Conservation (phyloP, 1,140 invertebrate genomes). For the Heterodera carotae region DNA sequence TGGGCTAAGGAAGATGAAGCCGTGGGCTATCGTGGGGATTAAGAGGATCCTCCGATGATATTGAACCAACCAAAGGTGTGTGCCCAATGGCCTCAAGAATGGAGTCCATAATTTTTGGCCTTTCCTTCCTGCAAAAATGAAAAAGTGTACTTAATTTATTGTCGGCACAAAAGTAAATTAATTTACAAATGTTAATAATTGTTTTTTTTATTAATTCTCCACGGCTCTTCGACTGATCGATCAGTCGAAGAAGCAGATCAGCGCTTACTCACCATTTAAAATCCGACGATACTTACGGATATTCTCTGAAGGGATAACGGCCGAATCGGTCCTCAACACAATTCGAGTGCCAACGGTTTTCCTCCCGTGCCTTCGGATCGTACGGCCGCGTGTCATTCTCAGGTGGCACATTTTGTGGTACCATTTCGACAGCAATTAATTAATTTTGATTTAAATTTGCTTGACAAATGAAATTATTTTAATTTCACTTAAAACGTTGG, state of each 20-base stretch:
- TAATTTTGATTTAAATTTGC: no score
- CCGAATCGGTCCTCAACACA: constrained; percentile 47
- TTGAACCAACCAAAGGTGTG: constrained; percentile 83
- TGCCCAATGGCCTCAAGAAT: constrained; percentile 85
- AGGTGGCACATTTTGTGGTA: background rate
- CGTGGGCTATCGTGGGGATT: no score
- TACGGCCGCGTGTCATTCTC: constrained; percentile 26
- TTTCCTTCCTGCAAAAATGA: constrained; percentile 13
- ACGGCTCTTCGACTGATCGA: no score
- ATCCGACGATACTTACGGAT: constrained; percentile 32
- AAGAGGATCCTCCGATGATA: no score
- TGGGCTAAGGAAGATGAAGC: no score
- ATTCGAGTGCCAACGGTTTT: constrained; percentile 44
- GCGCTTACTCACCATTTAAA: background rate
- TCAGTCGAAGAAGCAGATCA: constrained; percentile 18
- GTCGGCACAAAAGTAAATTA: no score
- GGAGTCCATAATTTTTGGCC: constrained; percentile 73
- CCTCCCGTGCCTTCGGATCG: constrained; percentile 28
- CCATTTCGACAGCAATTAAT: background rate
- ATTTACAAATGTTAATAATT: no score
- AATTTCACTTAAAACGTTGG: no score
- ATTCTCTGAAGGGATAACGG: constrained; percentile 39
- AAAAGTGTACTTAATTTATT: no score
- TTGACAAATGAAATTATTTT: no score
- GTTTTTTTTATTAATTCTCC: no score